These are phyloP conservation scores for Disparrhopalites patrizii DNA, from an alignment of 2,888 invertebrate species.

Conservation along the genomic window DNA sequence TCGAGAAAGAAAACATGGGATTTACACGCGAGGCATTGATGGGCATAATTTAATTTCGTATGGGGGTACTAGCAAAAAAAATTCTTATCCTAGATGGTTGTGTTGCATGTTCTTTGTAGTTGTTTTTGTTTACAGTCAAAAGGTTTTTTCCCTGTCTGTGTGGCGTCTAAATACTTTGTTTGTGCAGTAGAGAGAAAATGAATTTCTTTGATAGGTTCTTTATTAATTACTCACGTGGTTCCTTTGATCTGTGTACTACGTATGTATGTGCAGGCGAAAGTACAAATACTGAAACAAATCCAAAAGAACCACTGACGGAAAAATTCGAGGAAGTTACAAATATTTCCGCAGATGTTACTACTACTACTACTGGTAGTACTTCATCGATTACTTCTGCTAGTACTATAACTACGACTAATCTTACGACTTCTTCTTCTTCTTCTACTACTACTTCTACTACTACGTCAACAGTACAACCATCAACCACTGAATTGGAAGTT, in stretches of 20 bases:
- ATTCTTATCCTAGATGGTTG: too few relatives aligned
- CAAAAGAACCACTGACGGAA: conserved; percentile 10
- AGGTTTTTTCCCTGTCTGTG: too few relatives aligned
- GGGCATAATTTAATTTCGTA: too few relatives aligned
- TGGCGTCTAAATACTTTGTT: too few relatives aligned
- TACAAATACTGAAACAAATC: conserved; percentile 18
- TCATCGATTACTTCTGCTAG: not conserved
- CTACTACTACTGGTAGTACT: not conserved
- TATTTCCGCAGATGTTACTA: not conserved
- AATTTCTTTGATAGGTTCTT: not conserved
- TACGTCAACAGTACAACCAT: not conserved
- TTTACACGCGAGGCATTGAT: too few relatives aligned
- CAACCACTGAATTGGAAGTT: conserved; percentile 22
- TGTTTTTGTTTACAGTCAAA: too few relatives aligned
- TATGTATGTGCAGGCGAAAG: conserved; percentile 16
- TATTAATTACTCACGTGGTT: not conserved
- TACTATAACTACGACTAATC: not conserved
- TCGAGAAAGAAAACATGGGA: too few relatives aligned
- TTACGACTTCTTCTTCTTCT: too few relatives aligned
- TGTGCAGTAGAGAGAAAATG: too few relatives aligned
- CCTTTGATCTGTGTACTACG: not conserved
- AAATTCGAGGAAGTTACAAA: conserved; percentile 7
- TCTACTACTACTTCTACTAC: conserved; percentile 8
- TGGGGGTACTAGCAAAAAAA: too few relatives aligned
- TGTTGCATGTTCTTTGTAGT: too few relatives aligned